These are phyloP conservation scores for Diorhabda sublineata DNA, from an alignment of 1,140 invertebrate genomes.

Conservation along the genomic window DNA sequence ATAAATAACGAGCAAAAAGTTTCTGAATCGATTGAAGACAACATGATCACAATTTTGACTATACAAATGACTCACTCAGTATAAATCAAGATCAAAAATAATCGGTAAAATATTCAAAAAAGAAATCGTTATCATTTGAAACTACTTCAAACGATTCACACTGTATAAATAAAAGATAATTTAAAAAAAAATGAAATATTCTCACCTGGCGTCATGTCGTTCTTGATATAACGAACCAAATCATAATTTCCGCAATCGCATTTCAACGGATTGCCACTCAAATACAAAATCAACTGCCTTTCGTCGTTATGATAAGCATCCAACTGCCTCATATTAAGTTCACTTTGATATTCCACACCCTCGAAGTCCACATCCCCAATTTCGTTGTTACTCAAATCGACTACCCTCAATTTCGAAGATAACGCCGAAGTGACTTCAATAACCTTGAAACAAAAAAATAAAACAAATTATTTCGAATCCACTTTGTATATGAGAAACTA, in stretches of 20 bases:
- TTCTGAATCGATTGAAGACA: too few relatives aligned
- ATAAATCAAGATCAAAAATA: too few relatives aligned
- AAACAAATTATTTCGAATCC: not conserved
- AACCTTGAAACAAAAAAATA: not conserved
- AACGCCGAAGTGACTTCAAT: not conserved
- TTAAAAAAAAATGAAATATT: not conserved
- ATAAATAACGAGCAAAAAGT: too few relatives aligned
- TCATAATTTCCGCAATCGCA: constrained; percentile 24
- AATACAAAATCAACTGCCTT: not conserved
- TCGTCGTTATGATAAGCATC: too few relatives aligned
- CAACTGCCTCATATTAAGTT: not conserved
- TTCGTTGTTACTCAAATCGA: not conserved
- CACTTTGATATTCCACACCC: not conserved
- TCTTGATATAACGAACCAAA: constrained; percentile 27
- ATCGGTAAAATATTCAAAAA: too few relatives aligned
- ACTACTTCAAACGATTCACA: too few relatives aligned
- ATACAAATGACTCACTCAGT: too few relatives aligned
- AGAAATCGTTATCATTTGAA: too few relatives aligned
- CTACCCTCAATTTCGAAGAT: not conserved
- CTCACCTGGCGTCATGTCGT: constrained; percentile 1
- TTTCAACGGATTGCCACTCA: constrained; percentile 12
- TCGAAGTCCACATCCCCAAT: not conserved
- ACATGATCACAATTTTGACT: too few relatives aligned
- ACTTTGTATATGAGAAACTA: constrained; percentile 5
- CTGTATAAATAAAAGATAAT: not conserved